A percentile compares a stretch with the other conserved stretches of the same genome.
phyloP scores from a whole-genome alignment of 2,888 invertebrate genomes.

The Lasioglossum oenotherae region DNA sequence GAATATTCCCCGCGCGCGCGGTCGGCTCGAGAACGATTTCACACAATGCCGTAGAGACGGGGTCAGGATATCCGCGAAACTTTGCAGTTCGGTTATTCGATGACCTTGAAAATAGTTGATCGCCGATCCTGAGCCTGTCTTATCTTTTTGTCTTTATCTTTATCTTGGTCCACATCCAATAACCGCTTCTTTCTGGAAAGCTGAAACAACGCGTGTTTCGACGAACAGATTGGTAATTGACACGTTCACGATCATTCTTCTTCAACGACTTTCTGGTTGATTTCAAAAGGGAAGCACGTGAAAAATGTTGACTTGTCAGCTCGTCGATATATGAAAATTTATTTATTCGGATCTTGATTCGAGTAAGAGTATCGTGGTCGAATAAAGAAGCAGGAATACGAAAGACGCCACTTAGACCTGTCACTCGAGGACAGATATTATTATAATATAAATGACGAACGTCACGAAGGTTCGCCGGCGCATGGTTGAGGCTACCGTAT shows the following conservation, averaged over 20 bases:
- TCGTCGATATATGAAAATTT: not conserved
- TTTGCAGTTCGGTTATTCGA: conserved; percentile 22
- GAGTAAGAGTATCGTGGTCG: not conserved
- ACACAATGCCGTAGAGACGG: conserved; percentile 20
- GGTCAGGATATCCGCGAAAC: conserved; percentile 26
- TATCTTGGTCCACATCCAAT: not conserved
- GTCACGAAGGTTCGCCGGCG: not conserved
- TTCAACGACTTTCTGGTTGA: not conserved
- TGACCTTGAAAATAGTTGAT: conserved; percentile 17
- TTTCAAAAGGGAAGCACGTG: not conserved
- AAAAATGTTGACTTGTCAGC: not conserved
- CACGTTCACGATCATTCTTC: not conserved
- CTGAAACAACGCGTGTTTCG: not conserved
- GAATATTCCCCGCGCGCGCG: conserved; percentile 6
- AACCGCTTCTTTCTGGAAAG: not conserved
- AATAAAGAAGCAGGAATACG: not conserved
- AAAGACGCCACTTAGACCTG: not conserved
- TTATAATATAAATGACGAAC: conserved; percentile 11
- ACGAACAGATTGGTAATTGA: not conserved
- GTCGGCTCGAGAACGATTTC: conserved; percentile 28
- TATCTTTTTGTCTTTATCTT: too few relatives aligned
- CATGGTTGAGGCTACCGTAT: not conserved
- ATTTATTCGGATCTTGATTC: not conserved
- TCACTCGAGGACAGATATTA: not conserved
- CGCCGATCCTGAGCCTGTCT: not conserved